Evolutionary conservation across 2,888 invertebrate genomes (phyloP).

Genomic region (Rotaria socialis): DNA sequence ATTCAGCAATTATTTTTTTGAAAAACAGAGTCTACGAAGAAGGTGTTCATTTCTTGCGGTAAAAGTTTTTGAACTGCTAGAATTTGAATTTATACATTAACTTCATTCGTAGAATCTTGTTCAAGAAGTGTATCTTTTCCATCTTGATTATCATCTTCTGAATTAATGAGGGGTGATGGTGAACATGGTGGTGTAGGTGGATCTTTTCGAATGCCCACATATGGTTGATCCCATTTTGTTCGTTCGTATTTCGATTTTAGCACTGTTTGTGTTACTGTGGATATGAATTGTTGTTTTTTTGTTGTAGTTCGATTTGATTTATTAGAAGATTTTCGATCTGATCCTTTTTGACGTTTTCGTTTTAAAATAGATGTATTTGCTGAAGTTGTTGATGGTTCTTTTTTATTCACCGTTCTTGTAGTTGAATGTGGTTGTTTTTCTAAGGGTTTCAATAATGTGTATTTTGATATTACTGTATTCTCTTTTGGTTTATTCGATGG

Average conservation of each 20-base stretch:
- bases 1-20: too few relatives aligned
- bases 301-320: neutral
- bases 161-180: neutral
- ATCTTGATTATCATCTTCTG: neutral
- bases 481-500: neutral
- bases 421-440: neutral
- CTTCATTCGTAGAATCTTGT: neutral
- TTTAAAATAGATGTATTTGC: neutral
- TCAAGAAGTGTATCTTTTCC: neutral
- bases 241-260: neutral
- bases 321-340: neutral
- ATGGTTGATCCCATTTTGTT: neutral
- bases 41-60: too few relatives aligned
- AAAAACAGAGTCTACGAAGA: too few relatives aligned
- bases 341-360: neutral
- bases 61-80: too few relatives aligned
- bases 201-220: neutral
- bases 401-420: neutral
- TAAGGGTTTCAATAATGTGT: neutral
- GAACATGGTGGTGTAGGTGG: conserved; percentile 14
- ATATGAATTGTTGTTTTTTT: neutral
- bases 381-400: neutral
- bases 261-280: neutral
- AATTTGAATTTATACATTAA: neutral
- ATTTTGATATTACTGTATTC: neutral